phyloP scores from a whole-genome alignment of 1,140 invertebrate species.

The Thaumatotibia leucotreta region DNA sequence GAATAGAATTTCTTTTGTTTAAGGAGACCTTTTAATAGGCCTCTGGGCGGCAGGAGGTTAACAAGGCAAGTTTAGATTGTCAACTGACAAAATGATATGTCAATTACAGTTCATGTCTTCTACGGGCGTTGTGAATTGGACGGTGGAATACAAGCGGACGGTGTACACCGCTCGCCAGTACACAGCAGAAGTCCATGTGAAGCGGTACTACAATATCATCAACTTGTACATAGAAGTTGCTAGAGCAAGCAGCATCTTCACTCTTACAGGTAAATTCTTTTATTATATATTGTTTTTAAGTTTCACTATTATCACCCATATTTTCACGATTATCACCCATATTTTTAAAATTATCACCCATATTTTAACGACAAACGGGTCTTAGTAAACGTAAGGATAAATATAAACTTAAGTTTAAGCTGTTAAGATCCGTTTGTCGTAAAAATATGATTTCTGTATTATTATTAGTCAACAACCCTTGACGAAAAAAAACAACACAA shows the following conservation, averaged over 20 bases:
- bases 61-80: conserved; percentile 74
- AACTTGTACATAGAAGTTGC: conserved; percentile 54
- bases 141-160: conserved; percentile 76
- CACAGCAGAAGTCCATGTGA: conserved; percentile 78
- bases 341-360: too few species aligned
- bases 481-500: too few species aligned
- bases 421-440: too few species aligned
- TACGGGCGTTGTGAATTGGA: conserved; percentile 73
- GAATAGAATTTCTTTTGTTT: too few species aligned
- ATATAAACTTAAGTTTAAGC: too few species aligned
- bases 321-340: too few species aligned
- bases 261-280: conserved; percentile 77
- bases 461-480: too few species aligned
- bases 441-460: too few species aligned
- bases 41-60: conserved; percentile 70
- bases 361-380: too few species aligned
- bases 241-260: conserved; percentile 71
- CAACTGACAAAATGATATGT: conserved; percentile 6
- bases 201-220: neutral
- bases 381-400: too few species aligned
- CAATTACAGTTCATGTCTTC: conserved; percentile 54
- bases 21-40: too few species aligned
- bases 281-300: neutral
- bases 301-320: too few species aligned
- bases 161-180: conserved; percentile 78